Evolutionary conservation across 2,113 vertebrate genomes (phyloP), one percentile per base, ranked within the genome.

Genomic region (Lamprotornis superbus): DNA sequence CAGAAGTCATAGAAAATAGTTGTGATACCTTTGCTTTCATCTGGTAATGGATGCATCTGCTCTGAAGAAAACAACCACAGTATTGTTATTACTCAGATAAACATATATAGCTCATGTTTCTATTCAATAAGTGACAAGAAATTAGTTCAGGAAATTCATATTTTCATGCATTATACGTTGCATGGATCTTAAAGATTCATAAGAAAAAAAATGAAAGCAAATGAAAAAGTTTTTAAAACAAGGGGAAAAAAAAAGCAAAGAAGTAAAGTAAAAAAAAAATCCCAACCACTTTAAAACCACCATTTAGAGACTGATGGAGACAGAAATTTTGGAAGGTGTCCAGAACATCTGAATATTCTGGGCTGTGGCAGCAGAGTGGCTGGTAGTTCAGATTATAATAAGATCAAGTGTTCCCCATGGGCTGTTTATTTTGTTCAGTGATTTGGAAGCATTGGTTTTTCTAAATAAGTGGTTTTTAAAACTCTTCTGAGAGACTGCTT

Each of bases 401-500:
- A 96, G 42, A 93, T 90, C 93, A 87, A 75, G 39, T 68, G 85
- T 85, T 95, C 87, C 89, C 87, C 78, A 67, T 93, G 85, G 81
- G 82, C 79, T 91, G 60, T 95, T 98, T 94, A 79, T 90, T 92
- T 93, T 96, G 88, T 83, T 92, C 87, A 83, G 77, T 84, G 81
- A 94, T 97, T 96, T 94, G 74, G 65, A 97, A 93, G 94, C 78
- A 86, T 47, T 16, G 5, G 18, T 89, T 94, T 83, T 96, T 89
- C 69, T 87, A 92, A 96, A 97, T 93, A 97, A 97, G 95, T 71
- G 83, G 63, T 39, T 95, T 95, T 95, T 90, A 87, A 79, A 87
- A 87, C 65, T 87, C 79, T 75, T 50, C 31, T 94, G 81, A 86
- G 28, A 40, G 63, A 82, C 80, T 94, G 75, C 84, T 95, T 74